These are phyloP conservation scores for Acanthornis magna DNA, from an alignment of 2,797 vertebrate species.

Conservation along the genomic window DNA sequence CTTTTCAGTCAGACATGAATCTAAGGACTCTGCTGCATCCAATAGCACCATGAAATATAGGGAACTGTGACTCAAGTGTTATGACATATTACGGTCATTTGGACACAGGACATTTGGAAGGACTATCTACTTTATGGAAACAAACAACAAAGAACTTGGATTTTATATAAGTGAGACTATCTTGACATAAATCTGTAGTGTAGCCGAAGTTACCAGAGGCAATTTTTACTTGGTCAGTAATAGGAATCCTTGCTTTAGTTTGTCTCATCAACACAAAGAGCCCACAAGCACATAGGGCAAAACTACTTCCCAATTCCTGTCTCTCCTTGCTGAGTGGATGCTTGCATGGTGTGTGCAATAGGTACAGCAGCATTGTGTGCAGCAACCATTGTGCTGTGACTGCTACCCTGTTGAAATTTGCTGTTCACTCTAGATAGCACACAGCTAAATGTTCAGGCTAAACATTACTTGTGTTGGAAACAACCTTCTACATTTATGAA, in stretches of 20 bases:
- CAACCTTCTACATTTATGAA: neutral
- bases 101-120: neutral
- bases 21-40: neutral
- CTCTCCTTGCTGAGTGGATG: neutral
- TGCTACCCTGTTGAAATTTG: neutral
- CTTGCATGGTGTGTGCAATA: neutral
- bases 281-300: neutral
- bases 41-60: neutral
- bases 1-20: neutral
- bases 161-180: neutral
- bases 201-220: neutral
- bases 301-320: neutral
- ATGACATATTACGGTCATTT: neutral
- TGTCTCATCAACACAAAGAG: conserved; percentile 19
- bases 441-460: neutral
- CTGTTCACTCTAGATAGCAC: neutral
- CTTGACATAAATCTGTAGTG: neutral
- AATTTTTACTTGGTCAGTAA: neutral
- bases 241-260: conserved; percentile 14
- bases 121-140: neutral
- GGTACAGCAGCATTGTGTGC: neutral
- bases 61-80: neutral
- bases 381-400: neutral
- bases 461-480: neutral
- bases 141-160: neutral